Evolutionary conservation across 2,797 vertebrate species (phyloP).

Genomic region (Setipinna tenuifilis): DNA sequence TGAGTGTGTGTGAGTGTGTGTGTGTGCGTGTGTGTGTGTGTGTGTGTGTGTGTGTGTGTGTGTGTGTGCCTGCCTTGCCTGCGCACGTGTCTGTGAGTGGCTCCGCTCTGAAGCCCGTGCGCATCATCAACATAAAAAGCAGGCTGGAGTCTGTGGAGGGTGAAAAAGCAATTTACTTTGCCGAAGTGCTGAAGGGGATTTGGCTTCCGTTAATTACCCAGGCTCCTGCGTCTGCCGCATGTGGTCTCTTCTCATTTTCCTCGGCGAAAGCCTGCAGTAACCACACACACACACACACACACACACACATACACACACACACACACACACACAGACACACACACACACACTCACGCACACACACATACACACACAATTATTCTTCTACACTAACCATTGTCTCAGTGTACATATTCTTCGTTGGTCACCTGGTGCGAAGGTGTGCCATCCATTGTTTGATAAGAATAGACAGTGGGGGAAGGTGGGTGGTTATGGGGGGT

Average conservation of each 20-base stretch:
- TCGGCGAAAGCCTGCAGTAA: not conserved
- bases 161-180: conserved; percentile 80
- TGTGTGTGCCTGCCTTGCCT: not conserved
- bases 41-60: not conserved
- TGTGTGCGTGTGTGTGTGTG: not conserved
- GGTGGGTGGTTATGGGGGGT: not conserved
- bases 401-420: conserved; percentile 5
- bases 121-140: conserved; percentile 77
- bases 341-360: too few species aligned
- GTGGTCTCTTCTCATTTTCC: conserved; percentile 24
- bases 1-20: not conserved
- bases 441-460: conserved; percentile 14
- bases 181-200: conserved; percentile 74
- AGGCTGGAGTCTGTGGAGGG: conserved; percentile 74
- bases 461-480: not conserved
- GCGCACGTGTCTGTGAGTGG: conserved; percentile 57
- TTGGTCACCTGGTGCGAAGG: not conserved
- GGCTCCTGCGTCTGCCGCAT: conserved; percentile 33
- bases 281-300: conserved; percentile 12
- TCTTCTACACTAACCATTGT: conserved; percentile 1
- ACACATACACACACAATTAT: not conserved
- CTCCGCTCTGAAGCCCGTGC: conserved; percentile 47
- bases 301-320: not conserved
- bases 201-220: conserved; percentile 74
- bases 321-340: too few species aligned